Evolutionary conservation across 2,888 invertebrate species (phyloP).

Genomic region (Nesidiocoris tenuis): DNA sequence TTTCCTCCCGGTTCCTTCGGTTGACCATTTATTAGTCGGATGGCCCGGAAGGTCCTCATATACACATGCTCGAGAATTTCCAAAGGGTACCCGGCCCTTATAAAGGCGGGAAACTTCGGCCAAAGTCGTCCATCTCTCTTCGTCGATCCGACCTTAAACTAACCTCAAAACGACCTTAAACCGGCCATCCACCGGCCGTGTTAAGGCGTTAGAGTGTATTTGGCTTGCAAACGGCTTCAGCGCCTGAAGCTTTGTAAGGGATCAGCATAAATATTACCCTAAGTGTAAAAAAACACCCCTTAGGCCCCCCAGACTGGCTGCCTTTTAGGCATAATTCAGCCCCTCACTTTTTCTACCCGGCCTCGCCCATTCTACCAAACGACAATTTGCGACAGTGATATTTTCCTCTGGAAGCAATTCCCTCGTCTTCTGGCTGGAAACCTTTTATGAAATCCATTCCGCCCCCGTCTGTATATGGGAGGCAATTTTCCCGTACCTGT

Average conservation of each 20-base stretch:
- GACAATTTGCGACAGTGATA: constrained; percentile 38
- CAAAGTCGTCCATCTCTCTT: too few relatives aligned
- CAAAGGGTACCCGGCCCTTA: too few relatives aligned
- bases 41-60: too few relatives aligned
- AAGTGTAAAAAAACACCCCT: constrained; percentile 37
- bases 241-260: constrained; percentile 3
- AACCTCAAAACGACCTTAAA: neutral
- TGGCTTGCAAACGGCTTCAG: neutral
- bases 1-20: too few relatives aligned
- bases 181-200: neutral
- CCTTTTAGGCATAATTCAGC: neutral
- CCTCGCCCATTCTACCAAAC: constrained; percentile 25
- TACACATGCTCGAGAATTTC: too few relatives aligned
- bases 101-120: too few relatives aligned
- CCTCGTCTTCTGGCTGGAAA: neutral
- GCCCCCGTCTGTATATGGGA: neutral
- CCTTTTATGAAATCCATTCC: neutral
- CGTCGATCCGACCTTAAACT: neutral
- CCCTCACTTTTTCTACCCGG: neutral
- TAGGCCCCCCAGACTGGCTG: neutral
- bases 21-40: too few relatives aligned
- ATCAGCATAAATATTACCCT: constrained; percentile 36
- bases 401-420: constrained; percentile 8
- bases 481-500: neutral
- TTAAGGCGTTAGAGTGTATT: neutral